Evolutionary conservation across 2,113 vertebrate species (phyloP).

Genomic region (Pachyramphus minor): DNA sequence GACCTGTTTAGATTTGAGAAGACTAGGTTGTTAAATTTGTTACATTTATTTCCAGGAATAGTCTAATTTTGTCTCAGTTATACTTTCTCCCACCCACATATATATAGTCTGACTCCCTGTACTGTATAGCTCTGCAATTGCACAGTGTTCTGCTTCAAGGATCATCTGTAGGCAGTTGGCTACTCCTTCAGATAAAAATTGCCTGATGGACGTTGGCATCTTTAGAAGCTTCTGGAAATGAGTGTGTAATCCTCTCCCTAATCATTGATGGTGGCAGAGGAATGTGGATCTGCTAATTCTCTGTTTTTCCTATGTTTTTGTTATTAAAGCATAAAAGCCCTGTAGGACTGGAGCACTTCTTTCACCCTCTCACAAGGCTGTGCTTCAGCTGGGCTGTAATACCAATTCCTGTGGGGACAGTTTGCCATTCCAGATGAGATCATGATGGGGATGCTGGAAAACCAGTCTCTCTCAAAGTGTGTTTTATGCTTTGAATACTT

Average conservation of each 20-base stretch:
- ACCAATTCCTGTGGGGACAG: not conserved
- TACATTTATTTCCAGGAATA: not conserved
- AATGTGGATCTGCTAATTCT: not conserved
- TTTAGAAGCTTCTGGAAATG: conserved; percentile 3
- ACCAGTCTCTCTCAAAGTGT: not conserved
- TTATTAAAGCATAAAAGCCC: not conserved
- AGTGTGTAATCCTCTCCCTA: not conserved
- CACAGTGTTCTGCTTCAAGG: not conserved
- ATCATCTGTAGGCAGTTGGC: not conserved
- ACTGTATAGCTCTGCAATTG: not conserved
- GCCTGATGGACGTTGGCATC: not conserved
- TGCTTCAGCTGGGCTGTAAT: not conserved
- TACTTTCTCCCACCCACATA: not conserved
- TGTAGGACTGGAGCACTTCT: not conserved
- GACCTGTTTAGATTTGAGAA: not conserved
- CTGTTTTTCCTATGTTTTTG: not conserved
- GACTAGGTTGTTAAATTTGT: not conserved
- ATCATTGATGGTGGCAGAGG: not conserved
- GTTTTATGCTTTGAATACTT: not conserved
- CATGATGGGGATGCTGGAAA: not conserved
- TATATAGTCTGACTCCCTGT: not conserved
- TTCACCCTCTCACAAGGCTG: not conserved
- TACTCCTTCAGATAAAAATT: not conserved
- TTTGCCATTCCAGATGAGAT: conserved; percentile 14
- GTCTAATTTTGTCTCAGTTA: conserved; percentile 5